Evolutionary conservation across 30 jellyfish, hydroid and myxozoan genomes (phyloP), one percentile per base, ranked within the genome.

Genomic region (Catostylus mosaicus): DNA sequence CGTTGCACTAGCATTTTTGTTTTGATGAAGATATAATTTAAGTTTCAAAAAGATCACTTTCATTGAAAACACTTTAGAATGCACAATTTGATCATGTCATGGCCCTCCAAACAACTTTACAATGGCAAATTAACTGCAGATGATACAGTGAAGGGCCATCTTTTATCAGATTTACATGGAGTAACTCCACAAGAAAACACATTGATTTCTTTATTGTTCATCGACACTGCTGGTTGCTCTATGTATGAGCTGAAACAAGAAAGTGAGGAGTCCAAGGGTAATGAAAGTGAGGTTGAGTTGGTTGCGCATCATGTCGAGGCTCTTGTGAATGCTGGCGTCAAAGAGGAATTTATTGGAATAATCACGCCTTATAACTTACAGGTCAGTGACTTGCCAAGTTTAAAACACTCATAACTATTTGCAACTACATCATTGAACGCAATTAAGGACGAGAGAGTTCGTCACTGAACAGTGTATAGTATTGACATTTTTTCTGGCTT

Each of bases 331-430:
- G 93, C 92, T n/a, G 96, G 96, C 11, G 99, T 94, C 14, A 35
- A 77, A 14, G 78, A 75, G 74, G 87, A 80, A 38, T 87, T 70
- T 22, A 75, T 94, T 62, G 99, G 99, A 67, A 77, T 94, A 50
- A 94, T 94, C 22, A 94, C 99, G 1, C 99, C 99, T 1, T 94
- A 94, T 69, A 94, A 94, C 52, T 77, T 94, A 29, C 99, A 94
- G 86, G 99, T 94, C 37, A 34, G 88, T 30, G 31, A 31, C 52
- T 3, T 65, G 23, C 14, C 18, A n/a, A n/a, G n/a, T n/a, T n/a
- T n/a, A n/a, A n/a, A n/a, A n/a, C n/a, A n/a, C n/a, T n/a, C n/a
- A n/a, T n/a, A n/a, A n/a, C n/a, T n/a, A n/a, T n/a, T n/a, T n/a
- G n/a, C n/a, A n/a, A n/a, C n/a, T n/a, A n/a, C n/a, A n/a, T n/a